Evolutionary conservation across 2,888 invertebrate species (phyloP).

Genomic region (Pantelozetes paolii): DNA sequence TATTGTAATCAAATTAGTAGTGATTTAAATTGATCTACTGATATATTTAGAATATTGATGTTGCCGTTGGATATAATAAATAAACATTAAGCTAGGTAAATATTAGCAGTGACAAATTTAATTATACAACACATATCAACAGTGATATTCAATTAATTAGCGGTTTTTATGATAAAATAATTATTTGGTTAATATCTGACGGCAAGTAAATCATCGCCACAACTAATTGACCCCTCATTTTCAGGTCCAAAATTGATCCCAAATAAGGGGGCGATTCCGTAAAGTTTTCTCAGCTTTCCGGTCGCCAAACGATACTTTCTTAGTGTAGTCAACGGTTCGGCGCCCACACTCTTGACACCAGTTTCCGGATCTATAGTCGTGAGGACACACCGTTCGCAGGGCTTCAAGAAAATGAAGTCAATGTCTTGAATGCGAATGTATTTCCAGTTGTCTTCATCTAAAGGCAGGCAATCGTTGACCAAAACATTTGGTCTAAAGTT

Average conservation of each 20-base stretch:
- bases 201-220: conserved; percentile 29
- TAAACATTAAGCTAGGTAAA: too few relatives aligned
- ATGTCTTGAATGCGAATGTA: conserved; percentile 25
- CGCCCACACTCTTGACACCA: conserved; percentile 34
- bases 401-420: conserved; percentile 18
- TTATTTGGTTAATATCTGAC: not conserved
- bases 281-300: conserved; percentile 10
- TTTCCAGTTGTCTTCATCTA: conserved; percentile 42
- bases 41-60: too few relatives aligned
- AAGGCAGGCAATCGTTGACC: conserved; percentile 25
- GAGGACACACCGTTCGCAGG: conserved; percentile 39
- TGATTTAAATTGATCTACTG: too few relatives aligned
- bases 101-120: too few relatives aligned
- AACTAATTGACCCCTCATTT: not conserved
- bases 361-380: conserved; percentile 42
- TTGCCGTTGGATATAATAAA: too few relatives aligned
- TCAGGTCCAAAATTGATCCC: conserved; percentile 27
- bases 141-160: too few relatives aligned
- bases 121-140: too few relatives aligned
- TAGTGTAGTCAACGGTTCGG: conserved; percentile 38
- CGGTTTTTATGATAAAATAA: too few relatives aligned
- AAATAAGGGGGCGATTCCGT: conserved; percentile 36
- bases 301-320: conserved; percentile 20
- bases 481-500: conserved; percentile 43
- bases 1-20: too few relatives aligned